Percentiles rank a stretch among this genome's conserved stretches.
Evolutionary conservation across 2,113 vertebrate genomes (phyloP).

Genomic region (Todiramphus chloris): DNA sequence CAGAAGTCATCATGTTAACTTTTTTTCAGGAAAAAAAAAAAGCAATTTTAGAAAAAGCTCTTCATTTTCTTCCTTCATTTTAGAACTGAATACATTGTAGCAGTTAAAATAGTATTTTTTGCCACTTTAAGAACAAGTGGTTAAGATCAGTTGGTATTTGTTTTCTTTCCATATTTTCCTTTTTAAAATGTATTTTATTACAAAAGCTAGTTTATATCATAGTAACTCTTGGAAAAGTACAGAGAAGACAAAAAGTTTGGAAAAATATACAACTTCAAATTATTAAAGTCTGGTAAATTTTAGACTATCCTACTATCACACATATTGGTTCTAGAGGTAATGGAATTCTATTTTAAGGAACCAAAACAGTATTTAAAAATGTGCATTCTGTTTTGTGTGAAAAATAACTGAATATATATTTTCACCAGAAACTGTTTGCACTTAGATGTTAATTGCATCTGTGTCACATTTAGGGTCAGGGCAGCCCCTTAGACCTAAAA

Average conservation of each 20-base stretch:
- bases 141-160: background rate
- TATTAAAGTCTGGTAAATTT: background rate
- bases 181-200: background rate
- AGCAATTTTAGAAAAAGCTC: fast-evolving
- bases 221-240: background rate
- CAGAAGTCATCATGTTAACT: background rate
- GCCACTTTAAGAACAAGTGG: background rate
- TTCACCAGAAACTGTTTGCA: background rate
- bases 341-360: background rate
- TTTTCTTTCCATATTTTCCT: background rate
- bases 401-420: background rate
- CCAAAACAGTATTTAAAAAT: background rate
- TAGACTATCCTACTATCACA: background rate
- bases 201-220: background rate
- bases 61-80: background rate
- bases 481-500: too few relatives aligned
- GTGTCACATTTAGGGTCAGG: too few relatives aligned
- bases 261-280: background rate
- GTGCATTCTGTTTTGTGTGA: background rate
- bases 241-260: background rate
- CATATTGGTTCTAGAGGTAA: background rate
- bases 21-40: background rate
- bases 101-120: background rate
- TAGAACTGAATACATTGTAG: background rate
- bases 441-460: background rate